These are phyloP conservation scores for Melieria crassipennis DNA, from an alignment of 2,888 invertebrate genomes.

Conservation along the genomic window DNA sequence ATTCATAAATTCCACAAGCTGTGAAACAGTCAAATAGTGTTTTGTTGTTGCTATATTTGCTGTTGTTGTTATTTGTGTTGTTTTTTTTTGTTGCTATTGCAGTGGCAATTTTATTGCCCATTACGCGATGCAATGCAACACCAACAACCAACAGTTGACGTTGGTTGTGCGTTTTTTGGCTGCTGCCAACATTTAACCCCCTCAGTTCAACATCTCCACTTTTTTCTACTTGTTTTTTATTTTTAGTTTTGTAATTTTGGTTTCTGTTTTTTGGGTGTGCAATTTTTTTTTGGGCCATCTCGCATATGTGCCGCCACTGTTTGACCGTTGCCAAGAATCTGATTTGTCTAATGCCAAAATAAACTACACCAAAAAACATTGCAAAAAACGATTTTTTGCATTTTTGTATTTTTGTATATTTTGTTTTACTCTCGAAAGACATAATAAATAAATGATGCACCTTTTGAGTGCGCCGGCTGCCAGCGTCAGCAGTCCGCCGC, in stretches of 20 bases:
- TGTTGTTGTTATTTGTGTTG: neutral
- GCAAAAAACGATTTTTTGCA: neutral
- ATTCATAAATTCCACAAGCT: no score
- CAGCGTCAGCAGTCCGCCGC: no score
- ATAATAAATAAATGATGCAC: no score
- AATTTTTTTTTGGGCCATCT: conserved; percentile 29
- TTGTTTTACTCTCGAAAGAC: neutral
- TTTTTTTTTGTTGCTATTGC: neutral
- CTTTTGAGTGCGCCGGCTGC: no score
- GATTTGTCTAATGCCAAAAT: conserved; percentile 21
- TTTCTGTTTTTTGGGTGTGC: conserved; percentile 1
- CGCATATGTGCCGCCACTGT: conserved; percentile 1
- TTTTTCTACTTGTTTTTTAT: conserved; percentile 27
- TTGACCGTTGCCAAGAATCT: conserved; percentile 28
- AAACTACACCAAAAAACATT: no score
- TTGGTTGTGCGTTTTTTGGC: neutral
- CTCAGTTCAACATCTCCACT: neutral
- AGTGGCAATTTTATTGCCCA: no score
- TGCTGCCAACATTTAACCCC: neutral
- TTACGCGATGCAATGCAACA: no score
- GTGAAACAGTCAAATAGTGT: no score
- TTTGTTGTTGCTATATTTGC: neutral
- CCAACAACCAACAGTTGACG: neutral
- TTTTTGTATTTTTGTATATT: neutral
- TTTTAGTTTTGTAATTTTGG: conserved; percentile 6